phyloP scores from a whole-genome alignment of 2,888 invertebrate genomes.

The Enoplolaimus lenunculus region DNA sequence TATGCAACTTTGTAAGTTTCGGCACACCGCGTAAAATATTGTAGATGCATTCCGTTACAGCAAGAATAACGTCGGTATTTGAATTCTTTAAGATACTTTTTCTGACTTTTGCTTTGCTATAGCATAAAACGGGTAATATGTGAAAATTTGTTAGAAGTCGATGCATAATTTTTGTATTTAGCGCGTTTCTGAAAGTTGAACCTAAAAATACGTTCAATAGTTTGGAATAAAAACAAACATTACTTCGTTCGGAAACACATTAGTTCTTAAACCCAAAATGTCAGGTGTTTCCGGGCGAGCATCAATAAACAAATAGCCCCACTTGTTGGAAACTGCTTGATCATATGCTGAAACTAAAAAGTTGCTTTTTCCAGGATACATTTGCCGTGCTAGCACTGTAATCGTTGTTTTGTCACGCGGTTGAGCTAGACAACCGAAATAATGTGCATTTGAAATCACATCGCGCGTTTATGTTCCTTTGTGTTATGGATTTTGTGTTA shows the following conservation, averaged over 20 bases:
- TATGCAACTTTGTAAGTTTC: background rate
- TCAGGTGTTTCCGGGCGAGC: background rate
- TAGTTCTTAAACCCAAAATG: background rate
- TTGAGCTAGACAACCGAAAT: background rate
- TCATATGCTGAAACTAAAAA: background rate
- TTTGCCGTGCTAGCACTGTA: background rate
- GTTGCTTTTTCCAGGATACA: background rate
- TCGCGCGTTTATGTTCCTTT: conserved; percentile 2
- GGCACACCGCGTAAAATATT: background rate
- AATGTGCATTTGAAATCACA: background rate
- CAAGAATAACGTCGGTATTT: background rate
- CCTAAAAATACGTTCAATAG: background rate
- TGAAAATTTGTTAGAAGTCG: background rate
- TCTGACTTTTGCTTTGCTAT: background rate
- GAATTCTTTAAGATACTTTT: background rate
- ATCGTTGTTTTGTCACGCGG: conserved; percentile 1
- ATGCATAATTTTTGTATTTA: too few relatives aligned
- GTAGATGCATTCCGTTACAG: background rate
- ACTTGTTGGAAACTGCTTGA: background rate
- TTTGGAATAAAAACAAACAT: background rate
- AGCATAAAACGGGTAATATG: background rate
- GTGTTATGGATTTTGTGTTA: conserved; percentile 2
- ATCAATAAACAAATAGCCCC: conserved; percentile 3
- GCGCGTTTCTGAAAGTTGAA: too few relatives aligned
- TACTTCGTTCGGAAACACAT: background rate